Percentiles rank a stretch among this genome's conserved stretches.
Evolutionary conservation across 2,113 vertebrate species (phyloP).

Genomic region (Sylvia atricapilla): DNA sequence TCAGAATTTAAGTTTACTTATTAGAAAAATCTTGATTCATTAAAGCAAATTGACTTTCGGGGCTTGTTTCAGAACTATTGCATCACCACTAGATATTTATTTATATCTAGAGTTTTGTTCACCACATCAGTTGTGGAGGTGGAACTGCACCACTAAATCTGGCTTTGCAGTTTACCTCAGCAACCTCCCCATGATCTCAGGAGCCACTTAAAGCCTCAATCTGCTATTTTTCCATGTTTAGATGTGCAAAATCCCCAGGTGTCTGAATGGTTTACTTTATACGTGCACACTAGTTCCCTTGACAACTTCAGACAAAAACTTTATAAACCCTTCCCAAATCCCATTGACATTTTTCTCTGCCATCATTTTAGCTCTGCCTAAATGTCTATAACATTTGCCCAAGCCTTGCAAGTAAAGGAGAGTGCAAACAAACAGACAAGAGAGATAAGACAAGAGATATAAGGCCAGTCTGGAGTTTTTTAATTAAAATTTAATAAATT

Average conservation of each 20-base stretch:
- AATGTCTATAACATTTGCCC: background rate
- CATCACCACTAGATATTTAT: background rate
- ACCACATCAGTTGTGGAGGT: background rate
- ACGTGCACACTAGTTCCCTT: rapidly evolving
- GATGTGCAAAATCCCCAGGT: background rate
- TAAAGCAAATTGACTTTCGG: background rate
- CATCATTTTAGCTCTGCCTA: background rate
- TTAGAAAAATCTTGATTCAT: background rate
- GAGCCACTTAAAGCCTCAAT: background rate
- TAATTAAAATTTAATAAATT: background rate
- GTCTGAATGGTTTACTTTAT: background rate
- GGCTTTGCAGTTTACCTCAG: background rate
- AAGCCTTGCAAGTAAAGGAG: background rate
- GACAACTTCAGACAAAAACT: background rate
- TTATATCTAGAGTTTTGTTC: background rate
- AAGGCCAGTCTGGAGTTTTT: background rate
- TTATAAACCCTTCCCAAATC: background rate
- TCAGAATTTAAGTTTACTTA: background rate
- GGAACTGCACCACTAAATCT: background rate
- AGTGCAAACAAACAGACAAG: background rate
- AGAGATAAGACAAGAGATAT: no score
- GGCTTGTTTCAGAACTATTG: background rate
- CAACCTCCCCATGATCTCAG: background rate
- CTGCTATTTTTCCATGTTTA: background rate
- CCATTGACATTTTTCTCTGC: background rate